Percentiles rank a stretch among this genome's conserved stretches.
Evolutionary conservation across 2,113 vertebrate genomes (phyloP).

Genomic region (Ciconia maguari): DNA sequence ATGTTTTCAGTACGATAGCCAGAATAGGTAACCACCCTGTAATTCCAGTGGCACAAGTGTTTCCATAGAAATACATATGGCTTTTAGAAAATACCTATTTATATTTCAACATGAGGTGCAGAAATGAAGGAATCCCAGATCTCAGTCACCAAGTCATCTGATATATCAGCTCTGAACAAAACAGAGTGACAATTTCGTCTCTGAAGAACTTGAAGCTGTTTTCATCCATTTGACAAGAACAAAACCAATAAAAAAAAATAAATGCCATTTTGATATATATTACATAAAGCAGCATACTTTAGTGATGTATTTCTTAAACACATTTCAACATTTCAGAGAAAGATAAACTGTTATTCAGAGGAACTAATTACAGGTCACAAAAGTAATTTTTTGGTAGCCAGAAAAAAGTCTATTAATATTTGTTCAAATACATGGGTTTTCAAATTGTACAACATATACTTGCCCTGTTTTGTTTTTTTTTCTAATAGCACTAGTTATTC

Average conservation of each 20-base stretch:
- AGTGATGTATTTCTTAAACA: neutral
- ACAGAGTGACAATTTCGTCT: neutral
- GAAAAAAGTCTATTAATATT: neutral
- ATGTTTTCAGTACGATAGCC: neutral
- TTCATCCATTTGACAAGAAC: neutral
- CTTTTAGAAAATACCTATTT: neutral
- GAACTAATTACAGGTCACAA: neutral
- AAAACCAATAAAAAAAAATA: neutral
- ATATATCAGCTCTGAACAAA: neutral
- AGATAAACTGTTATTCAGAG: neutral
- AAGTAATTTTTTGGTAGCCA: neutral
- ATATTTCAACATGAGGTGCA: neutral
- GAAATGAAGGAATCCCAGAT: neutral
- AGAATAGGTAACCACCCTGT: neutral
- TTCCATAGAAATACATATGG: neutral
- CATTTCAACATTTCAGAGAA: neutral
- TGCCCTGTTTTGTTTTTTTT: neutral
- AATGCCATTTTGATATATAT: neutral
- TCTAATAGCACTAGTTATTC: neutral
- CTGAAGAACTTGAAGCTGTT: neutral
- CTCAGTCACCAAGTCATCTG: neutral
- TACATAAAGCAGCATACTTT: neutral
- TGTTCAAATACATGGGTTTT: neutral
- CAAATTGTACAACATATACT: rapidly evolving
- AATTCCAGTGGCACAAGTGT: neutral